Base-by-base conservation (phyloP, 2,113 vertebrate genomes). In the Pogona vitticeps region DNA sequence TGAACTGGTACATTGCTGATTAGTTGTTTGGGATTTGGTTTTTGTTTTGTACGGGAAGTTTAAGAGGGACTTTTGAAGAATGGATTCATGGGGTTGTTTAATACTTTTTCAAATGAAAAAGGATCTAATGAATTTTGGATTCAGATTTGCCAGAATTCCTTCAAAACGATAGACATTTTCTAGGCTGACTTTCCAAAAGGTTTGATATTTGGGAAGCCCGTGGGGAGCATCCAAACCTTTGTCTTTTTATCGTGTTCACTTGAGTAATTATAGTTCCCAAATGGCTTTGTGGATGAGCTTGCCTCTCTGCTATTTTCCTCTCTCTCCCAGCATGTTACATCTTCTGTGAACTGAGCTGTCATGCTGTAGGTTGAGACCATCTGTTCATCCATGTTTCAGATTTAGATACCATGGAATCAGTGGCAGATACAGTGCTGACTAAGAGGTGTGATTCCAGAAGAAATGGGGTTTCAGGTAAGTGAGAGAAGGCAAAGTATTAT, bases 381-480 rank as follows among this genome's bases (percentile, higher is more conserved):
- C 3, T 1, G 28, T 85, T 88, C 88, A 3, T 84, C 23, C 0
- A 0, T 71, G 23, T 79, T 90, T 86, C 6, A 67, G 92, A 92
- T 92, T 90, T 94, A 36, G 90, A 91, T 89, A 96, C 65, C 31
- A 89, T 97, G 96, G 95, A 96, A 67, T 86, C 92, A 33, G 85
- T 86, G 78, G 56, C 89, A 79, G 91, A 93, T 82, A 90, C 88
- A 20, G 92, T 91, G 80, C 90, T 87, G 80, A 95, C 95, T 84
- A 93, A 89, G 84, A 95, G 91, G 67, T 89, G 89, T 36, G 80
- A 89, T 76, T 85, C 46, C 10, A 94, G 87, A 88, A 92, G 92
- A 76, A 84, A 93, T 2, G 72, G 94, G 2, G 0, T 94, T 80
- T 88, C 2, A 1, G 91, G 93, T 95, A 91, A 91, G 93, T 52